Percentiles rank a stretch among this genome's conserved stretches.
These are phyloP conservation scores for Pagetopsis macropterus DNA, from an alignment of 2,797 vertebrate genomes.

Conservation along the genomic window DNA sequence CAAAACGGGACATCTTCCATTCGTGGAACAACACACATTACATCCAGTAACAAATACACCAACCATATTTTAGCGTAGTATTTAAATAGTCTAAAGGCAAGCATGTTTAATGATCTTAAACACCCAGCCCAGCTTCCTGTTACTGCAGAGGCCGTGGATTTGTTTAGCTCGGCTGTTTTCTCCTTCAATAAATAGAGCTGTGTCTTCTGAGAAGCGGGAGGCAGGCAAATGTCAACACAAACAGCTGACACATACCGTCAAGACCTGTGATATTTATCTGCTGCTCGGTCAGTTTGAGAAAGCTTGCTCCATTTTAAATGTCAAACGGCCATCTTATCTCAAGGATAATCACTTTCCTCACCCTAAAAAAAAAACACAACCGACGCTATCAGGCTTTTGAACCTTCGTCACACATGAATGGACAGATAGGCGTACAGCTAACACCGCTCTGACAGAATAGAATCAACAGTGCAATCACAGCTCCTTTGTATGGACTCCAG, in stretches of 20 bases:
- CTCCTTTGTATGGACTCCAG: conserved; percentile 40
- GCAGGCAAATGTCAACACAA: conserved; percentile 67
- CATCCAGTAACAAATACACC: not conserved
- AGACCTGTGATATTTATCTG: conserved; percentile 72
- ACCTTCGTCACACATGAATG: conserved; percentile 38
- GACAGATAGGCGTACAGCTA: conserved; percentile 23
- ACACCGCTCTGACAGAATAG: conserved; percentile 36
- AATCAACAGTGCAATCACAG: conserved; percentile 63
- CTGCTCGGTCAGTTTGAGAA: conserved; percentile 56
- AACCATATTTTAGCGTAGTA: conserved; percentile 7
- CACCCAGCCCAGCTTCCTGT: not conserved
- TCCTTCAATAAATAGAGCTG: conserved; percentile 40
- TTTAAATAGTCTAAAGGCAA: conserved; percentile 38
- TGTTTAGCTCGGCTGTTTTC: conserved; percentile 10
- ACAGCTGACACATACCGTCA: conserved; percentile 59
- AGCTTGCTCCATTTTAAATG: conserved; percentile 56
- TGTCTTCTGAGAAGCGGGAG: conserved; percentile 49
- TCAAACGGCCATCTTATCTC: conserved; percentile 60
- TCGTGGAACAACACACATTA: conserved; percentile 25
- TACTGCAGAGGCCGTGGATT: conserved; percentile 4
- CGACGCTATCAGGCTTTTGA: conserved; percentile 36
- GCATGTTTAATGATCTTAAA: conserved; percentile 13
- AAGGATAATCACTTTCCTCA: conserved; percentile 57
- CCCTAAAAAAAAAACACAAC: not conserved
- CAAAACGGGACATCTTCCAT: conserved; percentile 33